phyloP scores from a whole-genome alignment of 2,888 invertebrate species.

The Tribolium freemani region DNA sequence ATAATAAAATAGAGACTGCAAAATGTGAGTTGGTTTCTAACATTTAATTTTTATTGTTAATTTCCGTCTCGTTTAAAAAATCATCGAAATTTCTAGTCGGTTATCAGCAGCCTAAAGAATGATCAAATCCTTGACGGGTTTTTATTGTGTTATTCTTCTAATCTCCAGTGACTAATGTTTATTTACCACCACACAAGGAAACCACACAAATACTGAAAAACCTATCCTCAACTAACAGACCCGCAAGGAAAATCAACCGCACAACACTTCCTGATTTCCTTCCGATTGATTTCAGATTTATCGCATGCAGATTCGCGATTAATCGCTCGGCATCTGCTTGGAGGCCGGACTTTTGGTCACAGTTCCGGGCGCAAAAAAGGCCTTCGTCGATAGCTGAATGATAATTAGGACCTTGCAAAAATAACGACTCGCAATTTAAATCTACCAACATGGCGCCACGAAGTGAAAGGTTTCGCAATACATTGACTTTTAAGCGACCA shows the following conservation, averaged over 20 bases:
- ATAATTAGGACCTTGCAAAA: background rate
- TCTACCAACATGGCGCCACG: slow-evolving; percentile 38
- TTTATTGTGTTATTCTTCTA: background rate
- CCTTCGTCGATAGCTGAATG: background rate
- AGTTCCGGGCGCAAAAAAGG: background rate
- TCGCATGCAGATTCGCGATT: slow-evolving; percentile 20
- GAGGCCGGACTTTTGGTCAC: slow-evolving; percentile 2
- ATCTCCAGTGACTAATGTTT: background rate
- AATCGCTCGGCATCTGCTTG: slow-evolving; percentile 2
- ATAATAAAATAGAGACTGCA: background rate
- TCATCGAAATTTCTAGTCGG: background rate
- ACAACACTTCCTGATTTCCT: slow-evolving; percentile 38
- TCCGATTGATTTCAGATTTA: slow-evolving; percentile 37
- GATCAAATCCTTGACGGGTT: background rate
- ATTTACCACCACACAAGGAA: slow-evolving; percentile 12
- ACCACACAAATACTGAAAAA: slow-evolving; percentile 22
- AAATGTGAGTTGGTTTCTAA: background rate
- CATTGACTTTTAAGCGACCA: slow-evolving; percentile 41
- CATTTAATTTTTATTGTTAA: background rate
- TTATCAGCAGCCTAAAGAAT: background rate
- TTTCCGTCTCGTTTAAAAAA: background rate
- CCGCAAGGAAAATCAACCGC: slow-evolving; percentile 27
- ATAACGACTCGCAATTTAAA: background rate
- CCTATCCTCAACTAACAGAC: background rate
- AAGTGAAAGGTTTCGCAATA: slow-evolving; percentile 49